Conservation (phyloP, 2,797 vertebrate species). For the Mallotus villosus region DNA sequence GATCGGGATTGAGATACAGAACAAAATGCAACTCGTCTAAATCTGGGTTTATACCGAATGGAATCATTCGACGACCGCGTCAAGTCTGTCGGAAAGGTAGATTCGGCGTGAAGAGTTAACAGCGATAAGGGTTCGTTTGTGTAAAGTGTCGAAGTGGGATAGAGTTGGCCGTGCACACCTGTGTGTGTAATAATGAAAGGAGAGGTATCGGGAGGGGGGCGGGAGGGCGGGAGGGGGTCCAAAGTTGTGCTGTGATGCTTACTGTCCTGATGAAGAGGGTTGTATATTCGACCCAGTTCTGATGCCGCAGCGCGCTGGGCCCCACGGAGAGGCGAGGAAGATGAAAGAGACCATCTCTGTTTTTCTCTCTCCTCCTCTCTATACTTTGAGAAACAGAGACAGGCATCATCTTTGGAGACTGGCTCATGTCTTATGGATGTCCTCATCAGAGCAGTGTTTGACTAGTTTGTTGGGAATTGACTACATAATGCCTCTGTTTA, state of each 20-base stretch:
- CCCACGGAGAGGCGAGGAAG: not conserved
- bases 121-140: not conserved
- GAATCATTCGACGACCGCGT: no score
- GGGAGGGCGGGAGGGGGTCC: conserved; percentile 7
- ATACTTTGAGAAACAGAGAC: conserved; percentile 22
- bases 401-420: conserved; percentile 13
- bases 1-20: no score
- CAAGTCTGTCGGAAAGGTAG: not conserved
- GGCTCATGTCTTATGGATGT: conserved; percentile 21
- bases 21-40: not conserved
- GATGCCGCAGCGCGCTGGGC: not conserved
- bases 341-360: conserved; percentile 22
- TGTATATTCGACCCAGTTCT: not conserved
- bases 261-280: not conserved
- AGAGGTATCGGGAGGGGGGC: no score
- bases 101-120: not conserved
- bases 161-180: conserved; percentile 1
- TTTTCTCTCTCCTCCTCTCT: conserved; percentile 21
- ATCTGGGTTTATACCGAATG: not conserved
- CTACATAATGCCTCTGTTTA: not conserved
- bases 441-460: not conserved
- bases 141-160: not conserved
- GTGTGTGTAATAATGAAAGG: conserved; percentile 26
- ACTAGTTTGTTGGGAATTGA: not conserved
- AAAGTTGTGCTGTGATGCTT: not conserved